Evolutionary conservation across 2,113 vertebrate species (phyloP).

Genomic region (Corvus moneduloides): DNA sequence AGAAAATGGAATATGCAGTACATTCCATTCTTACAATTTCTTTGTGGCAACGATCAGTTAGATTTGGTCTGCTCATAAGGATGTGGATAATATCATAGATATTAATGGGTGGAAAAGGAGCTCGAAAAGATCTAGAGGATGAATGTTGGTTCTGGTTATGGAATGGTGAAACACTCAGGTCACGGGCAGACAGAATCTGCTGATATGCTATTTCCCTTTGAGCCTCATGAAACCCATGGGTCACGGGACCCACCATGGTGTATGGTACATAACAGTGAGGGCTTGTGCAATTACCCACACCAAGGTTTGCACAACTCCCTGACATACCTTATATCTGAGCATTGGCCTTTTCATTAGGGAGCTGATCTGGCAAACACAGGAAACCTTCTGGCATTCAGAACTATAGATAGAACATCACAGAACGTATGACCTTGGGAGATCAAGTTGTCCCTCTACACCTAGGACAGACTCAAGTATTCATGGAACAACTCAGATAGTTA

Average conservation of each 20-base stretch:
- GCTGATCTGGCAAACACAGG: neutral
- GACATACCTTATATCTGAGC: neutral
- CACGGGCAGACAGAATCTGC: neutral
- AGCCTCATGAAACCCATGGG: slow-evolving; percentile 15
- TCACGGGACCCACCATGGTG: neutral
- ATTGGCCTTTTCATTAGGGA: neutral
- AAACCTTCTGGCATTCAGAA: neutral
- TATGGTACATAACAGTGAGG: neutral
- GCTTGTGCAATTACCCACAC: neutral
- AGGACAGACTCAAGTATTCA: neutral
- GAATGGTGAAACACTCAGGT: neutral
- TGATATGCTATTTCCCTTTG: slow-evolving; percentile 12
- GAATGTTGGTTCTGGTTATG: neutral
- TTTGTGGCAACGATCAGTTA: neutral
- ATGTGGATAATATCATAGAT: neutral
- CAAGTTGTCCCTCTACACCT: neutral
- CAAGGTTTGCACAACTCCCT: neutral
- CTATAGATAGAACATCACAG: accelerated
- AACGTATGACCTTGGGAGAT: neutral
- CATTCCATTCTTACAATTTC: slow-evolving; percentile 6
- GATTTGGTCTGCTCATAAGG: neutral
- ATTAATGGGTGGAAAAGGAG: neutral
- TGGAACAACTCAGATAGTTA: neutral
- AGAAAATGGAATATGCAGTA: slow-evolving; percentile 68
- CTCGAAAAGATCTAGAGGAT: neutral